These are phyloP conservation scores for Dioctria linearis DNA, from an alignment of 2,888 invertebrate genomes.

Conservation along the genomic window DNA sequence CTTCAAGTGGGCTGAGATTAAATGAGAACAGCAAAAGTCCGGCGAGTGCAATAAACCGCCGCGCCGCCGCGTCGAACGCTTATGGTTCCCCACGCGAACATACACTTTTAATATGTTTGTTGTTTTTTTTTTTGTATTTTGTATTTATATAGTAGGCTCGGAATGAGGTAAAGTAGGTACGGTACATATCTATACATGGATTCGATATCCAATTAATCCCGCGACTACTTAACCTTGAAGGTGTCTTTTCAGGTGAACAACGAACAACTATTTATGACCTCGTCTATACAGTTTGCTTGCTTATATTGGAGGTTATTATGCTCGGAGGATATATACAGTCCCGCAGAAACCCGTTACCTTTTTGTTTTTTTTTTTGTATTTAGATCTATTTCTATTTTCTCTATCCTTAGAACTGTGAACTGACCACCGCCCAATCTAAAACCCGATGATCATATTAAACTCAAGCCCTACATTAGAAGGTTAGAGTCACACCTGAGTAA, in stretches of 20 bases:
- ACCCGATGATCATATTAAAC: too few relatives aligned
- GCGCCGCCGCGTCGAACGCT: not conserved
- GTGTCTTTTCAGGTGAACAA: slow-evolving; percentile 17
- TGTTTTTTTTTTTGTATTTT: too few relatives aligned
- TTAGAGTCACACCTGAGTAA: not conserved
- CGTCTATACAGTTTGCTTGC: too few relatives aligned
- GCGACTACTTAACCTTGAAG: slow-evolving; percentile 46
- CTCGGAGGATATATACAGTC: too few relatives aligned
- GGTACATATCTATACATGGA: not conserved
- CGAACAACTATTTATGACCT: not conserved
- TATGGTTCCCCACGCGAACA: not conserved
- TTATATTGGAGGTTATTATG: too few relatives aligned
- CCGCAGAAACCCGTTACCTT: not conserved
- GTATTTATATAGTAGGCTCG: not conserved
- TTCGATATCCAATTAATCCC: slow-evolving; percentile 35
- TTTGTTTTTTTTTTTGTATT: too few relatives aligned
- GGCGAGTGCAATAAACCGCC: not conserved
- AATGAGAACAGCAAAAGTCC: not conserved
- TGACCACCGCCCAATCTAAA: too few relatives aligned
- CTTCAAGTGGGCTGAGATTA: not conserved
- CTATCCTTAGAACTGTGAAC: too few relatives aligned
- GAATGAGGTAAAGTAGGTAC: not conserved
- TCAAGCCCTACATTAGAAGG: too few relatives aligned
- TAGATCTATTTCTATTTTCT: too few relatives aligned
- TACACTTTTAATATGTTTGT: not conserved